These are phyloP conservation scores for Hymenopus coronatus DNA, from an alignment of 2,888 invertebrate species.

Conservation along the genomic window DNA sequence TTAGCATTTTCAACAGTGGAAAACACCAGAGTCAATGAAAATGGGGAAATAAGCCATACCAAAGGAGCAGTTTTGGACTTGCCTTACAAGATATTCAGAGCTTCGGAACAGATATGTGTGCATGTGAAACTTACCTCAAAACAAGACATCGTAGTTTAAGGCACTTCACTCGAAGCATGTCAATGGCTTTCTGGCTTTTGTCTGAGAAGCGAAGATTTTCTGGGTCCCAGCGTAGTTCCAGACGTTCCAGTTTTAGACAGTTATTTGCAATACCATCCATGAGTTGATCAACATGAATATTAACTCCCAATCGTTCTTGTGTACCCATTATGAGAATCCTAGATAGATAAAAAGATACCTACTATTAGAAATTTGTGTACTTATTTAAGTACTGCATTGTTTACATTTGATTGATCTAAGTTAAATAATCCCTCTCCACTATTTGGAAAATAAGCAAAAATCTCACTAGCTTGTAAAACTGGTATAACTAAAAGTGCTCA, in stretches of 20 bases:
- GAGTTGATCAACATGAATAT: slow-evolving; percentile 95
- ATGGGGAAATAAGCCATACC: no score
- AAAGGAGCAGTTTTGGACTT: no score
- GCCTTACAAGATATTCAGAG: no score
- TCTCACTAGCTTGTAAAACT: no score
- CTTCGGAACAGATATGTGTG: not conserved
- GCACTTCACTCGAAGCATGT: slow-evolving; percentile 93
- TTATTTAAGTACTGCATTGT: no score
- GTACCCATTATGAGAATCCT: slow-evolving; percentile 98
- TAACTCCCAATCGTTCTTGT: slow-evolving; percentile 91
- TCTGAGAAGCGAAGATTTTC: slow-evolving; percentile 98
- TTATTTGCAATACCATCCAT: slow-evolving; percentile 96
- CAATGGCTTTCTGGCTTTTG: slow-evolving; percentile 99
- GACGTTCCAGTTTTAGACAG: slow-evolving; percentile 81
- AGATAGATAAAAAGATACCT: slow-evolving; percentile 38
- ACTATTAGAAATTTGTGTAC: not conserved
- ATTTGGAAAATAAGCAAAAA: no score
- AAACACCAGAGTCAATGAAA: no score
- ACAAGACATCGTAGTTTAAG: slow-evolving; percentile 89
- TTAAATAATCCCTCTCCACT: no score
- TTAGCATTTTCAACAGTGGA: no score
- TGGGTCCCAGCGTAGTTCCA: slow-evolving; percentile 98
- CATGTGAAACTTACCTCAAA: slow-evolving; percentile 64
- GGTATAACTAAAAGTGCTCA: no score
- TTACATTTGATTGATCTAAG: no score